A percentile compares a stretch with the other conserved stretches of the same genome.
phyloP scores from a whole-genome alignment of 2,888 invertebrate genomes.

The Agapostemon virescens region DNA sequence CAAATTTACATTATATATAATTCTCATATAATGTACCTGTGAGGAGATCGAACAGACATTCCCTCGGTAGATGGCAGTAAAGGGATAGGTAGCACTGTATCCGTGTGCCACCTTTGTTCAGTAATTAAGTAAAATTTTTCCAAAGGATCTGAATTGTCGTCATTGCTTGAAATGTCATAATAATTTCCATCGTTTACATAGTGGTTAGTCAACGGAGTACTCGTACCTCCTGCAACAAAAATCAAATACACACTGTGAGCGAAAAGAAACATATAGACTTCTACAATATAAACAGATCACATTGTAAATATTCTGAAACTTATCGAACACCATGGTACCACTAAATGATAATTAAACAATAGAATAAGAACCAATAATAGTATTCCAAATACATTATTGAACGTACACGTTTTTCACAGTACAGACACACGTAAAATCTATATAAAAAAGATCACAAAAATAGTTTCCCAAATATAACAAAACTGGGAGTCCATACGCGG shows the following conservation, averaged over 20 bases:
- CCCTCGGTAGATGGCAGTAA: slow-evolving; percentile 76
- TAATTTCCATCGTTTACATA: slow-evolving; percentile 68
- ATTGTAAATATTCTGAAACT: background rate
- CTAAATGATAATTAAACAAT: background rate
- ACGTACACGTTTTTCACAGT: background rate
- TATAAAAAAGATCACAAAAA: background rate
- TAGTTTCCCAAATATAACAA: background rate
- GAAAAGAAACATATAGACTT: background rate
- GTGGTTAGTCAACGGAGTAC: slow-evolving; percentile 67
- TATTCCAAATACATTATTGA: background rate
- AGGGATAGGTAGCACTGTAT: slow-evolving; percentile 74
- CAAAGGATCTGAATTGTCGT: slow-evolving; percentile 67
- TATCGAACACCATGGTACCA: background rate
- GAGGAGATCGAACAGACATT: slow-evolving; percentile 79
- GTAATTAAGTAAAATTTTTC: slow-evolving; percentile 74
- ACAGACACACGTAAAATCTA: background rate
- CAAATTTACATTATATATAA: background rate
- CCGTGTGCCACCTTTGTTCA: slow-evolving; percentile 74
- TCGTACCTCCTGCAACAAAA: slow-evolving; percentile 69
- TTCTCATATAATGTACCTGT: slow-evolving; percentile 69
- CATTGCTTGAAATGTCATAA: slow-evolving; percentile 67
- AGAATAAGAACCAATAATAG: background rate
- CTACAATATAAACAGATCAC: background rate
- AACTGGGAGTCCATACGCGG: background rate
- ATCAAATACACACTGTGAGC: background rate